These are phyloP conservation scores for Conchocele bisecta DNA, from an alignment of 2,888 invertebrate genomes.

Conservation along the genomic window DNA sequence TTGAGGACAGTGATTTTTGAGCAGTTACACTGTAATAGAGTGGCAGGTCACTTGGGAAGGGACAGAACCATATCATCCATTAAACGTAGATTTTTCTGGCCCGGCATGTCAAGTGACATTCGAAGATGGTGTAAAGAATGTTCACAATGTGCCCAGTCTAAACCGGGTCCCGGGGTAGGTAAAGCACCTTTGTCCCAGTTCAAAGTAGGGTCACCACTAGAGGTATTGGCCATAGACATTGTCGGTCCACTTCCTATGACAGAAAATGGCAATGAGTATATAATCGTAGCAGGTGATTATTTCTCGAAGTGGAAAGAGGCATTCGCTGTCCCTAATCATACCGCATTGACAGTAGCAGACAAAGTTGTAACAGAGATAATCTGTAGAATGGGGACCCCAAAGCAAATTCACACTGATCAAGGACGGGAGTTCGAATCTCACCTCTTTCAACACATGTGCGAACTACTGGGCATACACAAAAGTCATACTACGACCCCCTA, in stretches of 20 bases:
- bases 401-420: conserved; percentile 24
- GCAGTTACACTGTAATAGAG: not conserved
- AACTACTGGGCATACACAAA: conserved; percentile 17
- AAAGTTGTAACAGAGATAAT: conserved; percentile 29
- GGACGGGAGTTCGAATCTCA: conserved; percentile 23
- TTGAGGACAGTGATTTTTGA: not conserved
- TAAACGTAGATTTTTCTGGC: conserved; percentile 7
- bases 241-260: conserved; percentile 12
- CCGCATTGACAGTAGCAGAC: conserved; percentile 44
- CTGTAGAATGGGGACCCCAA: conserved; percentile 22
- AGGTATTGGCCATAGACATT: not conserved
- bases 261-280: conserved; percentile 10
- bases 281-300: conserved; percentile 38
- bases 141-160: not conserved
- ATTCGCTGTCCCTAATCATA: conserved; percentile 37
- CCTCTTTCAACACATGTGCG: conserved; percentile 21
- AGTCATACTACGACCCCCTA: conserved; percentile 8
- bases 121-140: not conserved
- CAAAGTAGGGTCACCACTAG: not conserved
- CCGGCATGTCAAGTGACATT: not conserved
- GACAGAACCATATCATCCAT: not conserved
- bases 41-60: conserved; percentile 2
- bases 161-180: conserved; percentile 1
- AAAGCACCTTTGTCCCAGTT: not conserved
- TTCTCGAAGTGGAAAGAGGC: conserved; percentile 45